These are phyloP conservation scores for Leucophora obtusa DNA, from an alignment of 2,888 invertebrate genomes.

Conservation along the genomic window DNA sequence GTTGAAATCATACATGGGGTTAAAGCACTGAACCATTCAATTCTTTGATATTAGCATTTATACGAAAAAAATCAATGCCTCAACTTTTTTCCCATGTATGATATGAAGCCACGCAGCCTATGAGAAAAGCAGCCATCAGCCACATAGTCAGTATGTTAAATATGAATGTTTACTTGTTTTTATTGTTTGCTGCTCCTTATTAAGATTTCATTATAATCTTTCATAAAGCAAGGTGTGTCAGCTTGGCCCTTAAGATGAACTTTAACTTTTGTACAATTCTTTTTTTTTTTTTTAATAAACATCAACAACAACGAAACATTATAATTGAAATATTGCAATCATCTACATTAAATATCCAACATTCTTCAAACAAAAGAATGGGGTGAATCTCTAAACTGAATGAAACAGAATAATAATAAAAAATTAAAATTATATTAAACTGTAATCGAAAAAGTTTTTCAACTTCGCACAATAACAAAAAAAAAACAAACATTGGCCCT, in stretches of 20 bases:
- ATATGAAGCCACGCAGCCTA: too few species aligned
- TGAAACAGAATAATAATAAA: constrained; percentile 18
- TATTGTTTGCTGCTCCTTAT: not conserved
- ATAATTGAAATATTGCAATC: constrained; percentile 64
- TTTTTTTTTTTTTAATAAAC: constrained; percentile 34
- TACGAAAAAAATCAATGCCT: too few species aligned
- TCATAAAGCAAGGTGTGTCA: constrained; percentile 20
- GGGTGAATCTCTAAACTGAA: constrained; percentile 44
- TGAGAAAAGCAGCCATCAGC: constrained; percentile 6
- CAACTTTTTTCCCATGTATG: too few species aligned
- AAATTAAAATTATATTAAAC: constrained; percentile 63
- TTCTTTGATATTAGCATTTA: too few species aligned
- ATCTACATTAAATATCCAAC: constrained; percentile 27
- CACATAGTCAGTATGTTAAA: not conserved
- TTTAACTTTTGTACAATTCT: constrained; percentile 39
- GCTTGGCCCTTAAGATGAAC: constrained; percentile 35
- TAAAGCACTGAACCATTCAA: too few species aligned
- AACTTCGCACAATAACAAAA: constrained; percentile 45
- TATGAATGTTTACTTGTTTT: not conserved
- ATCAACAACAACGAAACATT: constrained; percentile 31
- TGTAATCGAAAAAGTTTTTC: constrained; percentile 64
- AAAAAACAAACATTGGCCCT: too few species aligned
- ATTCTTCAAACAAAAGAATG: constrained; percentile 42
- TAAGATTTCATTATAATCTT: constrained; percentile 19
- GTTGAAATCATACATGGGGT: too few species aligned